Evolutionary conservation across 2,797 vertebrate species (phyloP), one percentile per base, ranked within the genome.

Genomic region (Chelmon rostratus): DNA sequence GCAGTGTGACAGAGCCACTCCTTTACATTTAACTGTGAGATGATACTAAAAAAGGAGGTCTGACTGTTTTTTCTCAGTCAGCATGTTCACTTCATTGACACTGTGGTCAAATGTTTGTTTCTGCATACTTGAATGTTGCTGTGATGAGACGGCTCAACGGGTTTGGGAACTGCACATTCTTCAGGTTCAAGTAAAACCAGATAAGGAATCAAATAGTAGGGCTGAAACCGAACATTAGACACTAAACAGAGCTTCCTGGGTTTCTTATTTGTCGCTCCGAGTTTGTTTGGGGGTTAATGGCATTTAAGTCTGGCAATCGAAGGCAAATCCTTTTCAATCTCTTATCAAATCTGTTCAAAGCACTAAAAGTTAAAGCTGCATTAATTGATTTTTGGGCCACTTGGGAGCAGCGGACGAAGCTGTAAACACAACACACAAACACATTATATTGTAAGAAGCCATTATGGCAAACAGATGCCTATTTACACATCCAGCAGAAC

Each of bases 111-210:
- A 33, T 44, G n/a, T 70, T 65, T 68, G 46, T 21, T 33, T 76
- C 50, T 69, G 57, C n/a, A 18, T 31, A 44, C 28, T 65, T 73
- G 21, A 38, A 52, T 76, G 37, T 61, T 73, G 56, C 58, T 62
- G 67, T 69, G 62, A 64, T 64, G 67, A 74, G 33, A 80, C 28
- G 42, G 31, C 28, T 46, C 6, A 19, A 68, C 15, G 28, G 70
- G 65, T 72, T 53, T 62, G 40, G 8, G 37, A 79, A 69, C 38
- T 62, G 33, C 63, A 66, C 44, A 37, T 64, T 80, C 61, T 21
- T 64, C 50, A 63, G 72, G 67, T 84, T 73, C 66, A 69, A 46
- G 23, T 83, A 47, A 75, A 80, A 79, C 58, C 75, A 78, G 71
- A 69, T 57, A 71, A 76, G 59, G 35, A 68, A 64, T 85, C 58